Evolutionary conservation across 2,888 invertebrate genomes (phyloP).

Genomic region (Macrosiphum euphorbiae): DNA sequence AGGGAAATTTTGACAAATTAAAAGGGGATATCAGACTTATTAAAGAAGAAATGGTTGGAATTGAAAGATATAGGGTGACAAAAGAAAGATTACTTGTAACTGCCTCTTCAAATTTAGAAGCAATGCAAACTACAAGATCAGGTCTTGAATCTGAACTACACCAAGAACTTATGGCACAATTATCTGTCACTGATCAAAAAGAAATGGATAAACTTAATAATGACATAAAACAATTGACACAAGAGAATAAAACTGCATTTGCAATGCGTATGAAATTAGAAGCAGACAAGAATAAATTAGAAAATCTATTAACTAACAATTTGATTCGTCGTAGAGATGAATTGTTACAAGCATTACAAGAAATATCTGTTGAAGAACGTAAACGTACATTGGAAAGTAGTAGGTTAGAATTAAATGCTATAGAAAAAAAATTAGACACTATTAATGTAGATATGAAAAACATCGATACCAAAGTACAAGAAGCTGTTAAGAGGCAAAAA

Average conservation of each 20-base stretch:
- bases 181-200: slow-evolving; percentile 91
- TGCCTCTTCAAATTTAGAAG: slow-evolving; percentile 91
- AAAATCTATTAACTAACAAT: slow-evolving; percentile 96
- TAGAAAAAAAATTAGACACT: slow-evolving; percentile 85
- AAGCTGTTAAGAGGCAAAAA: slow-evolving; percentile 74
- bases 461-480: slow-evolving; percentile 84
- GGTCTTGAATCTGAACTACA: slow-evolving; percentile 94
- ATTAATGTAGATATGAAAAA: slow-evolving; percentile 85
- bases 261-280: slow-evolving; percentile 95
- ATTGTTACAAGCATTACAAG: slow-evolving; percentile 88
- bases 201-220: slow-evolving; percentile 96
- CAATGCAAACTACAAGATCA: slow-evolving; percentile 95
- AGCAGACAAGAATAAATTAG: slow-evolving; percentile 96
- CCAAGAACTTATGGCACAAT: slow-evolving; percentile 91
- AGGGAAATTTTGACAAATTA: slow-evolving; percentile 96
- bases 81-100: slow-evolving; percentile 94
- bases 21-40: slow-evolving; percentile 94
- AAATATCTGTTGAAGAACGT: slow-evolving; percentile 94
- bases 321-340: slow-evolving; percentile 92
- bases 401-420: slow-evolving; percentile 82
- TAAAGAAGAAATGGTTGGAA: slow-evolving; percentile 93
- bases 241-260: slow-evolving; percentile 96
- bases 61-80: slow-evolving; percentile 90
- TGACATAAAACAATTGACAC: slow-evolving; percentile 92
- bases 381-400: slow-evolving; percentile 89